Conservation (phyloP, 1,140 invertebrate genomes). For the Nomia melanderi region DNA sequence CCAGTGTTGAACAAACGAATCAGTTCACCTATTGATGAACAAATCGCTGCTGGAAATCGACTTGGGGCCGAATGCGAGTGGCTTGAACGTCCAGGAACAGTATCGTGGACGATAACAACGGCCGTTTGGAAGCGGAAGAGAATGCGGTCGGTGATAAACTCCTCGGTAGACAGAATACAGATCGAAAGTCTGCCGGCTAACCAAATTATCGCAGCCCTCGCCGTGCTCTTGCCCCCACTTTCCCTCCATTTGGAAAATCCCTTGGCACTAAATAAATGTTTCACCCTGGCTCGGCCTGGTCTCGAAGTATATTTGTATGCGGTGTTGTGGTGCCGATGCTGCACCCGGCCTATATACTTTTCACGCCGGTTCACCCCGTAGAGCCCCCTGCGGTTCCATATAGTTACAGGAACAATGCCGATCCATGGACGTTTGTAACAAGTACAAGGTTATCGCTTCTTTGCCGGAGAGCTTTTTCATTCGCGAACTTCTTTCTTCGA, state of each 20-base stretch:
- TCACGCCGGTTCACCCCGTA: slow-evolving; percentile 7
- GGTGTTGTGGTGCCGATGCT: slow-evolving; percentile 60
- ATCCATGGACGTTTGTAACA: slow-evolving; percentile 54
- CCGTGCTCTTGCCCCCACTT: slow-evolving; percentile 59
- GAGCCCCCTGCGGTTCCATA: slow-evolving; percentile 23
- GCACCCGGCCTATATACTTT: slow-evolving; percentile 48
- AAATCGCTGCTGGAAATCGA: slow-evolving; percentile 44
- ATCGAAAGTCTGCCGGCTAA: slow-evolving; percentile 76
- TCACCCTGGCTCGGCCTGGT: slow-evolving; percentile 66
- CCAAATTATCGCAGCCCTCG: slow-evolving; percentile 73
- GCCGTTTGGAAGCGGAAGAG: slow-evolving; percentile 32
- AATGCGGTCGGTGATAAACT: slow-evolving; percentile 74
- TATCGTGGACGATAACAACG: slow-evolving; percentile 51
- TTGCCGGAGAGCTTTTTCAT: slow-evolving; percentile 66
- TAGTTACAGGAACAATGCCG: slow-evolving; percentile 38
- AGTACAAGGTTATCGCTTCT: slow-evolving; percentile 65
- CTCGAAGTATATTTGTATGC: slow-evolving; percentile 75
- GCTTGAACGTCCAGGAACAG: slow-evolving; percentile 15
- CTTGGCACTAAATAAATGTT: slow-evolving; percentile 79
- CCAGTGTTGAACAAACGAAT: neutral
- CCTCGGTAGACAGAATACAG: slow-evolving; percentile 76
- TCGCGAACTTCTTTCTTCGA: too few relatives aligned
- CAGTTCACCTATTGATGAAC: slow-evolving; percentile 10
- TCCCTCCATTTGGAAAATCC: slow-evolving; percentile 76
- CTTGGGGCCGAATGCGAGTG: slow-evolving; percentile 44